Evolutionary conservation across 2,113 vertebrate genomes (phyloP).

Genomic region (Hemicordylus capensis): DNA sequence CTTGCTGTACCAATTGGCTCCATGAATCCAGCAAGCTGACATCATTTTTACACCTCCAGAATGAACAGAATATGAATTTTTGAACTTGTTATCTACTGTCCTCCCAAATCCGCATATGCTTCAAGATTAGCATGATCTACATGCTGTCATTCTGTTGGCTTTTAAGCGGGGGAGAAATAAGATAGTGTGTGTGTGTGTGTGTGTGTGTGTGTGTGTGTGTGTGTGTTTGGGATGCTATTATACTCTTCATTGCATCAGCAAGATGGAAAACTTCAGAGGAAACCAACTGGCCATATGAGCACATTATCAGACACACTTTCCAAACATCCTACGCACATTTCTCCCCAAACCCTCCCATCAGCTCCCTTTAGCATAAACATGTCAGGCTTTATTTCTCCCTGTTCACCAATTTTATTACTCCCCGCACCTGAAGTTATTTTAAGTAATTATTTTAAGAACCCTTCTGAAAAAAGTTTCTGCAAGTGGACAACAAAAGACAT

Average conservation of each 20-base stretch:
- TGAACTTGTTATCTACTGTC: not conserved
- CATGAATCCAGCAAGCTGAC: not conserved
- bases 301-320: not conserved
- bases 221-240: not conserved
- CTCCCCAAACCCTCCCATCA: not conserved
- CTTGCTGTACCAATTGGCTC: not conserved
- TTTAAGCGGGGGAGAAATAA: not conserved
- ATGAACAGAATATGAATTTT: not conserved
- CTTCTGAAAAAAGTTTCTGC: not conserved
- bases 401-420: not conserved
- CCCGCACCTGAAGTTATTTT: too few species aligned
- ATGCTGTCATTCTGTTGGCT: not conserved
- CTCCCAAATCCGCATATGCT: not conserved
- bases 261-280: not conserved
- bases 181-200: too few species aligned
- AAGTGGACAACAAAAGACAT: not conserved
- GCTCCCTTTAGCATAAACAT: not conserved
- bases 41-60: not conserved
- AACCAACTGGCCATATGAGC: not conserved
- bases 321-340: not conserved
- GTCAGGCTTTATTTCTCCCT: not conserved
- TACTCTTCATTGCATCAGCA: not conserved
- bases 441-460: too few species aligned
- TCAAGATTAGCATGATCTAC: not conserved
- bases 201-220: too few species aligned